Conservation (phyloP, 2,888 invertebrate species). For the Brachyptera risi region DNA sequence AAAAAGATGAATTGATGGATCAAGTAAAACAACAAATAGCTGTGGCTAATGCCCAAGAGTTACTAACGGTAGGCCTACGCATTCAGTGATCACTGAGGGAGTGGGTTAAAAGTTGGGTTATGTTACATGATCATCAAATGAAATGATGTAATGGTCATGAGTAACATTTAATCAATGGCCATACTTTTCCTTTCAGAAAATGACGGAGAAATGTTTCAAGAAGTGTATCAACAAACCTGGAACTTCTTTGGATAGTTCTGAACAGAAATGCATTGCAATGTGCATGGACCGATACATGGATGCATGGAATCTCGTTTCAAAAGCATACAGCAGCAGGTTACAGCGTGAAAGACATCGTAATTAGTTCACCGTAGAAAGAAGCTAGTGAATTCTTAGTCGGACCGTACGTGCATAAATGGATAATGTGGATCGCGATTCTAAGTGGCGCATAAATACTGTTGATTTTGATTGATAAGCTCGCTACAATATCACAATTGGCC, state of each 20-base stretch:
- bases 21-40: slow-evolving; percentile 94
- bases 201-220: slow-evolving; percentile 95
- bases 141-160: too few relatives aligned
- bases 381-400: slow-evolving; percentile 6
- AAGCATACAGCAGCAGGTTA: slow-evolving; percentile 80
- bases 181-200: slow-evolving; percentile 63
- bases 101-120: not conserved
- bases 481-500: too few relatives aligned
- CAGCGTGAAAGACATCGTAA: slow-evolving; percentile 65
- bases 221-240: slow-evolving; percentile 92
- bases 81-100: not conserved
- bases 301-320: slow-evolving; percentile 88
- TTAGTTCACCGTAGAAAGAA: slow-evolving; percentile 28
- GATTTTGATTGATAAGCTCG: too few relatives aligned
- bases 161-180: not conserved
- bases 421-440: too few relatives aligned
- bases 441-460: too few relatives aligned
- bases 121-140: not conserved
- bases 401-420: not conserved
- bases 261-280: slow-evolving; percentile 96
- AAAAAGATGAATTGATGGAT: slow-evolving; percentile 87
- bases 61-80: slow-evolving; percentile 64
- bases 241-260: slow-evolving; percentile 79
- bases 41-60: slow-evolving; percentile 88
- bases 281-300: slow-evolving; percentile 99